Evolutionary conservation across 2,113 vertebrate genomes (phyloP).

Genomic region (Phaetusa simplex): DNA sequence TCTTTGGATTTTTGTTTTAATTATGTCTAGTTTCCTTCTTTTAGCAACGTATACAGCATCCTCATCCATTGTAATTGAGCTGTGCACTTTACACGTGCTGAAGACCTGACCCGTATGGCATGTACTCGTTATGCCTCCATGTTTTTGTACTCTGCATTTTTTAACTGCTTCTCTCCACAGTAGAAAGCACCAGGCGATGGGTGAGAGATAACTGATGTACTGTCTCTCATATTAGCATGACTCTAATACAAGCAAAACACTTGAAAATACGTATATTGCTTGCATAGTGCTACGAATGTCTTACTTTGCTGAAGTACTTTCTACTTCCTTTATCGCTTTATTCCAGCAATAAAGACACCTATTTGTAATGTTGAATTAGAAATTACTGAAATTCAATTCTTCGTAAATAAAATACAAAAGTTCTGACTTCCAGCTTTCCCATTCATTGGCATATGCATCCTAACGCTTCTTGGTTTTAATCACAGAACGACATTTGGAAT

Average conservation of each 20-base stretch:
- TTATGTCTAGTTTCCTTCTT: background rate
- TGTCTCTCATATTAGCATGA: background rate
- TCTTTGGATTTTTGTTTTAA: background rate
- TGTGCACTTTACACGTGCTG: rapidly evolving
- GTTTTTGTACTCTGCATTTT: background rate
- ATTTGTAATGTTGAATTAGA: background rate
- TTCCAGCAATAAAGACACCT: background rate
- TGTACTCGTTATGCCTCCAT: background rate
- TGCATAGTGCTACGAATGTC: background rate
- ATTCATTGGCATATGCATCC: background rate
- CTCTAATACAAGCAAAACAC: background rate
- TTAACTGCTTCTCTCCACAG: background rate
- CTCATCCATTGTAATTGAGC: background rate
- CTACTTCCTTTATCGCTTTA: background rate
- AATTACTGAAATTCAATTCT: background rate
- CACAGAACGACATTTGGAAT: background rate
- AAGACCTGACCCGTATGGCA: rapidly evolving
- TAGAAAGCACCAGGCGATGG: background rate
- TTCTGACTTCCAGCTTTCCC: background rate
- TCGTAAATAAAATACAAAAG: background rate
- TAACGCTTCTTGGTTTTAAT: background rate
- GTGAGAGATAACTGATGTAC: background rate
- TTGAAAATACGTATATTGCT: background rate
- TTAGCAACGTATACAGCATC: background rate
- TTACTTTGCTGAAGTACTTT: background rate